A percentile compares a stretch with the other conserved stretches of the same genome.
phyloP scores from a whole-genome alignment of 2,797 vertebrate genomes.

The Cetoscarus ocellatus region DNA sequence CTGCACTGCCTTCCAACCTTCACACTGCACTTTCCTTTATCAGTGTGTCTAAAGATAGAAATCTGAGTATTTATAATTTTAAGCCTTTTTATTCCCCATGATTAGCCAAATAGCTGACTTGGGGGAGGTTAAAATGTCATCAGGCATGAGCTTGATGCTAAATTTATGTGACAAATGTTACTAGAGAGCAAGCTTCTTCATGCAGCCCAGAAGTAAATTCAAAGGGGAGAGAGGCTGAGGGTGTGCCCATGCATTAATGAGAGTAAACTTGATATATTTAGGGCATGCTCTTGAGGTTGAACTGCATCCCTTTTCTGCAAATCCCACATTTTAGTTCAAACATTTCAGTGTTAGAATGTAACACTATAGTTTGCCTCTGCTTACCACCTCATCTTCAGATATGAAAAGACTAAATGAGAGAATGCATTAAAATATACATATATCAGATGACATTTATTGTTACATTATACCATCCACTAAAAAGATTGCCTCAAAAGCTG shows the following conservation, averaged over 20 bases:
- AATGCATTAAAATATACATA: too few relatives aligned
- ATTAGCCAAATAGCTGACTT: conserved; percentile 57
- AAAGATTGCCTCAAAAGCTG: too few relatives aligned
- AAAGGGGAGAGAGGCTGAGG: conserved; percentile 6
- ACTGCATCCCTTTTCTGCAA: conserved; percentile 4
- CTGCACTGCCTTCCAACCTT: conserved; percentile 38
- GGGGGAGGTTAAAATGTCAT: conserved; percentile 31
- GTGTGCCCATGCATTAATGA: conserved; percentile 42
- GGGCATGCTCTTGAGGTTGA: conserved; percentile 22
- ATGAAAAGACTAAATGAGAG: too few relatives aligned
- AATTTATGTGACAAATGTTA: conserved; percentile 56
- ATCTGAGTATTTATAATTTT: conserved; percentile 17
- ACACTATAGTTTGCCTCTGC: too few relatives aligned
- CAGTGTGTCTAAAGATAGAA: conserved; percentile 57
- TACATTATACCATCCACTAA: too few relatives aligned
- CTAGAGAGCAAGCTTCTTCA: conserved; percentile 21
- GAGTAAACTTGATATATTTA: conserved; percentile 25
- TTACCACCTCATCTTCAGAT: too few relatives aligned
- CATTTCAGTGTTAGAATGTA: neutral
- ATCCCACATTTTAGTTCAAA: conserved; percentile 5
- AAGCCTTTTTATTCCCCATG: conserved; percentile 16
- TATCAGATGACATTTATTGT: too few relatives aligned
- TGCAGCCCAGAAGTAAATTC: conserved; percentile 19
- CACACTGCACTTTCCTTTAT: conserved; percentile 29
- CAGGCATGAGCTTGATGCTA: conserved; percentile 42